phyloP scores from a whole-genome alignment of 2,113 vertebrate species.

The Alosa alosa region DNA sequence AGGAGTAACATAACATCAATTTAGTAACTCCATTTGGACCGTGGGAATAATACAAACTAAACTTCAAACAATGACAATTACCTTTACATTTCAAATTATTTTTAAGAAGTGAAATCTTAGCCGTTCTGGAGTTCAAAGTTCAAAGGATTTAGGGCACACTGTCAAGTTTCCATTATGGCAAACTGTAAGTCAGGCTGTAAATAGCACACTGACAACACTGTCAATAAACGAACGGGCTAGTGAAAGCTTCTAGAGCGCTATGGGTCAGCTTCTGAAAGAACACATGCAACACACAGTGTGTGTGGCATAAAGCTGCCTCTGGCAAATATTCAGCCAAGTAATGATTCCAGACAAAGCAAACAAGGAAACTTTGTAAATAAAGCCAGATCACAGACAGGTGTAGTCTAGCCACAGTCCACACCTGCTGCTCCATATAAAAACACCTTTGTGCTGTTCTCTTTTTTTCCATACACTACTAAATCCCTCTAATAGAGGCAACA shows the following conservation, averaged over 20 bases:
- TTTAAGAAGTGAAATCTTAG: not conserved
- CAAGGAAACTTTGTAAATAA: not conserved
- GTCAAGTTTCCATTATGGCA: not conserved
- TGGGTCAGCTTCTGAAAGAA: not conserved
- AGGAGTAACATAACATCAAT: not conserved
- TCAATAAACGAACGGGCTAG: not conserved
- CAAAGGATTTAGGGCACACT: not conserved
- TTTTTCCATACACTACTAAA: conserved; percentile 36
- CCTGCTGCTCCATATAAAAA: conserved; percentile 54
- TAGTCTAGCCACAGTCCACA: conserved; percentile 41
- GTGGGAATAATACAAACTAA: not conserved
- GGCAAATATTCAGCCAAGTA: not conserved
- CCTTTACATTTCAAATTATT: too few species aligned
- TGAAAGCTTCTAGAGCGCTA: not conserved
- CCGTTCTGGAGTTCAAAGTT: not conserved
- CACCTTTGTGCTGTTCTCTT: conserved; percentile 37
- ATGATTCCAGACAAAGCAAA: conserved; percentile 20
- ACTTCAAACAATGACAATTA: not conserved
- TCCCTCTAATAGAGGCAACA: conserved; percentile 56
- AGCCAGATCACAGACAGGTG: not conserved
- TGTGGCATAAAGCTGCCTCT: conserved; percentile 21
- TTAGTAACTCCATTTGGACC: not conserved
- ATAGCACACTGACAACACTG: not conserved
- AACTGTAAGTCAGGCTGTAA: not conserved
- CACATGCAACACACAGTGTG: conserved; percentile 12